Percentiles rank a stretch among this genome's conserved stretches.
Conservation (phyloP, 1,140 invertebrate species). For the Drosophila pseudoobscura region DNA sequence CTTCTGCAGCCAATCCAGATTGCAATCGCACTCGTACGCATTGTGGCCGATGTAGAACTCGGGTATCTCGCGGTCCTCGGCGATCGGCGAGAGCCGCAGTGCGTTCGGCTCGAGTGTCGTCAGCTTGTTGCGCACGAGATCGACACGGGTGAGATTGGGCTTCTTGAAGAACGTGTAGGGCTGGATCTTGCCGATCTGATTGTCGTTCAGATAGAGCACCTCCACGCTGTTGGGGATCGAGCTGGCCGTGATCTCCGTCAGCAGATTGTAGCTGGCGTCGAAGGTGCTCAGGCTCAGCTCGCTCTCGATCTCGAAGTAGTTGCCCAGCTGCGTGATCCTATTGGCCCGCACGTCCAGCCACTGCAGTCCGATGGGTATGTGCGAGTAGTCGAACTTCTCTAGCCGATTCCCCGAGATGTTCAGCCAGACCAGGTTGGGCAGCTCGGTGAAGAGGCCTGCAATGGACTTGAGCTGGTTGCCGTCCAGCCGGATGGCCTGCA, state of each 20-base stretch:
- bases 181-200: slow-evolving; percentile 93
- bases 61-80: slow-evolving; percentile 90
- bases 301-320: slow-evolving; percentile 94
- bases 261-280: slow-evolving; percentile 93
- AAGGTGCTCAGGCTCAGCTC: slow-evolving; percentile 92
- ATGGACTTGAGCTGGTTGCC: slow-evolving; percentile 94
- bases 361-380: slow-evolving; percentile 94
- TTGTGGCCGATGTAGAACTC: slow-evolving; percentile 96
- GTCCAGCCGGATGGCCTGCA: slow-evolving; percentile 94
- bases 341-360: slow-evolving; percentile 96
- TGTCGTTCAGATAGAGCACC: slow-evolving; percentile 92
- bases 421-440: slow-evolving; percentile 94
- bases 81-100: slow-evolving; percentile 91
- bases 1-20: slow-evolving; percentile 89
- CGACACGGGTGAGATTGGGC: slow-evolving; percentile 93
- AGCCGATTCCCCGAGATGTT: slow-evolving; percentile 96
- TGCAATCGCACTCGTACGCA: slow-evolving; percentile 94
- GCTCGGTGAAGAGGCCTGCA: slow-evolving; percentile 91
- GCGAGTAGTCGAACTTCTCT: slow-evolving; percentile 94
- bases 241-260: slow-evolving; percentile 93
- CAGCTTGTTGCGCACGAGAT: slow-evolving; percentile 93
- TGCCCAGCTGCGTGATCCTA: slow-evolving; percentile 93
- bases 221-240: slow-evolving; percentile 94
- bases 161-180: slow-evolving; percentile 97
- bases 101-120: slow-evolving; percentile 93